These are phyloP conservation scores for Polylopha cassiicola DNA, from an alignment of 2,888 invertebrate species.

Conservation along the genomic window DNA sequence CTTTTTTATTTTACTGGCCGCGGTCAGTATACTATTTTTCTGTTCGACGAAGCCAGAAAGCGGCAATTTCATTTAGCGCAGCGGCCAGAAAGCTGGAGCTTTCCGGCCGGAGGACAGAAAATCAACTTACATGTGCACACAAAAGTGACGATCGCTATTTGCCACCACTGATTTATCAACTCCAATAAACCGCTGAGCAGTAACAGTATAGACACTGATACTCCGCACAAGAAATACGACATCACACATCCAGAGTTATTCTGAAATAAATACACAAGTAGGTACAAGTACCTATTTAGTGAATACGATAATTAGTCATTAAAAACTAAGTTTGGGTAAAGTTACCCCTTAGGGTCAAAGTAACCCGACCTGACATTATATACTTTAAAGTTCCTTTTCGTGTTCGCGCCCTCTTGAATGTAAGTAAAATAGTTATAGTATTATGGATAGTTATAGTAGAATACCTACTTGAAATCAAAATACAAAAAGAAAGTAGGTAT, in stretches of 20 bases:
- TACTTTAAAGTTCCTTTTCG: not conserved
- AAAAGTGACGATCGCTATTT: not conserved
- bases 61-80: too few species aligned
- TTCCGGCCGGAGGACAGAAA: not conserved
- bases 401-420: not conserved
- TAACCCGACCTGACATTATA: not conserved
- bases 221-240: conserved; percentile 9
- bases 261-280: not conserved
- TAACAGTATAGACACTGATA: not conserved
- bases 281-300: not conserved
- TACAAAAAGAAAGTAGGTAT: too few species aligned
- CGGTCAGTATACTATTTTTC: too few species aligned
- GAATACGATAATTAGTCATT: not conserved
- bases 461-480: not conserved
- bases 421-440: not conserved
- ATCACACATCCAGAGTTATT: conserved; percentile 5
- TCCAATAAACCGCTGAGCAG: conserved; percentile 3
- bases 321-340: too few species aligned
- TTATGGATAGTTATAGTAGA: not conserved
- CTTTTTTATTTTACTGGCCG: too few species aligned
- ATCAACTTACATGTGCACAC: conserved; percentile 4
- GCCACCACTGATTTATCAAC: conserved; percentile 2
- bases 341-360: too few species aligned
- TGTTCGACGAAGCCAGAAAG: too few species aligned
- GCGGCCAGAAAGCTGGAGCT: too few species aligned